phyloP scores from a whole-genome alignment of 2,888 invertebrate genomes.

The Tineola bisselliella region DNA sequence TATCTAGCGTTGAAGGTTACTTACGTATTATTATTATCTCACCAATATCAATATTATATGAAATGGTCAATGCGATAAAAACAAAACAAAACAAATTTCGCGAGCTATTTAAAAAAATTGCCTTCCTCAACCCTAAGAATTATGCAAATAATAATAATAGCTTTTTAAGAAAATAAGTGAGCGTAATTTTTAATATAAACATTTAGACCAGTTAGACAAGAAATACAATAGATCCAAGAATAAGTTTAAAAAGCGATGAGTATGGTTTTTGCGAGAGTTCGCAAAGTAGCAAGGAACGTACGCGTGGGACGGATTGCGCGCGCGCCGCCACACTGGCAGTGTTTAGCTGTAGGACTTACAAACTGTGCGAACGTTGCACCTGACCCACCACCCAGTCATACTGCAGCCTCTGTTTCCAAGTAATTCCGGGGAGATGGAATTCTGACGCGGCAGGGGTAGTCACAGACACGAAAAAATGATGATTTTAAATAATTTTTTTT shows the following conservation, averaged over 20 bases:
- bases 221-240: neutral
- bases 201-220: neutral
- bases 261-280: neutral
- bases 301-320: constrained; percentile 55
- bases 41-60: neutral
- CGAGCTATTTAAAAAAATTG: neutral
- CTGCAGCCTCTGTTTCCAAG: constrained; percentile 29
- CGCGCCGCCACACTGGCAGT: constrained; percentile 47
- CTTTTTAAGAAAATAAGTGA: neutral
- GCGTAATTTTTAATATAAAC: neutral
- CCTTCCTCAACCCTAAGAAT: neutral
- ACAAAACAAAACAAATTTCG: neutral
- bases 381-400: constrained; percentile 33
- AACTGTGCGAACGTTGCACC: constrained; percentile 25
- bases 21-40: neutral
- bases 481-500: too few relatives aligned
- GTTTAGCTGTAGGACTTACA: constrained; percentile 29
- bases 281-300: constrained; percentile 19
- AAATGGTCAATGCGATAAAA: neutral
- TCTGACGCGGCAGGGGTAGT: too few relatives aligned
- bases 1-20: neutral
- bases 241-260: neutral
- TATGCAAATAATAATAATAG: neutral
- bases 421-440: constrained; percentile 26
- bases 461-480: too few relatives aligned